These are phyloP conservation scores for Heliconius erato DNA, from an alignment of 2,888 invertebrate genomes.

Conservation along the genomic window DNA sequence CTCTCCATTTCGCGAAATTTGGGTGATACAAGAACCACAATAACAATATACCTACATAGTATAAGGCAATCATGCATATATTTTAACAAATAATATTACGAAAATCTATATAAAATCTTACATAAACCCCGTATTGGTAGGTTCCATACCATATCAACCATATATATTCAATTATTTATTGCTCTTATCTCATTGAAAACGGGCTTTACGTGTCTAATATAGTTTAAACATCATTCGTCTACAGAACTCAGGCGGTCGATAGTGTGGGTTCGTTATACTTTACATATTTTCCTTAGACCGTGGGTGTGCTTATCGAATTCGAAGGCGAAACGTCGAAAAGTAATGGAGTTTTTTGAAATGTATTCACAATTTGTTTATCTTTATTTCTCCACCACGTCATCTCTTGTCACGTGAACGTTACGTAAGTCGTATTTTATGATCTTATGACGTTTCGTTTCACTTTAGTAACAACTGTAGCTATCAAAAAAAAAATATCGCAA, in stretches of 20 bases:
- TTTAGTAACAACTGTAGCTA: background rate
- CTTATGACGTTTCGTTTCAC: constrained; percentile 33
- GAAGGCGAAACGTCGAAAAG: constrained; percentile 26
- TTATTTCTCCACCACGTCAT: constrained; percentile 48
- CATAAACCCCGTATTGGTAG: constrained; percentile 20
- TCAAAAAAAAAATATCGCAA: constrained; percentile 27
- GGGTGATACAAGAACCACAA: background rate
- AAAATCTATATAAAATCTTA: constrained; percentile 27
- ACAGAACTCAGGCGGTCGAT: constrained; percentile 40
- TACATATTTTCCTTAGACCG: constrained; percentile 27
- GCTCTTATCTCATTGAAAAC: constrained; percentile 36
- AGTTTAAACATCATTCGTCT: constrained; percentile 28
- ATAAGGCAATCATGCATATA: background rate
- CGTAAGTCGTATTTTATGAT: constrained; percentile 38
- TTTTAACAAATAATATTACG: constrained; percentile 1
- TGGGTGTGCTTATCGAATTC: constrained; percentile 37
- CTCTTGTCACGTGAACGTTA: constrained; percentile 50
- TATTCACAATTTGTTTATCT: constrained; percentile 38
- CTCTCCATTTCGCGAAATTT: background rate
- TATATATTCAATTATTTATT: constrained; percentile 34
- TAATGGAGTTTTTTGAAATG: constrained; percentile 33
- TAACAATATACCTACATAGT: background rate
- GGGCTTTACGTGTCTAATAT: constrained; percentile 31
- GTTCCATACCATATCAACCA: background rate
- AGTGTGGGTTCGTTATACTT: constrained; percentile 32